Conservation (phyloP, 2,888 invertebrate genomes). For the Epirrhoe alternata region DNA sequence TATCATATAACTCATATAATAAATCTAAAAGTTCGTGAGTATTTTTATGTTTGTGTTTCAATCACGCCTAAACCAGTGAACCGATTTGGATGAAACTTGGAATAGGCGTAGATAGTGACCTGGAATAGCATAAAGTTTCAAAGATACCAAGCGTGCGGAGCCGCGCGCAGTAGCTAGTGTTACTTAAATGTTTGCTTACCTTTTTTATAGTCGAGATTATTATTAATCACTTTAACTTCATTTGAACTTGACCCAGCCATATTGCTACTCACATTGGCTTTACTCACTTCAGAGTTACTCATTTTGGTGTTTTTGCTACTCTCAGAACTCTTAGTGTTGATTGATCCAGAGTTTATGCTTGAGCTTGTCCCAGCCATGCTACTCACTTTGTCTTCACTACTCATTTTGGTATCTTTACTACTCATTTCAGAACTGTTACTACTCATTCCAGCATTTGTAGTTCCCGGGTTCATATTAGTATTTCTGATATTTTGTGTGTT, state of each 20-base stretch:
- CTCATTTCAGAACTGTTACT: background rate
- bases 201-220: constrained; percentile 19
- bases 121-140: too few species aligned
- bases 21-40: too few species aligned
- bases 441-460: background rate
- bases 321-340: too few species aligned
- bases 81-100: too few species aligned
- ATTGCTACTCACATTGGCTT: background rate
- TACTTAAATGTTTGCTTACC: constrained; percentile 9
- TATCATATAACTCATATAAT: too few species aligned
- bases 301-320: background rate
- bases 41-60: too few species aligned
- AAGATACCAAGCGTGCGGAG: too few species aligned
- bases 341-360: too few species aligned
- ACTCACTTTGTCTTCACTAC: background rate
- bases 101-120: too few species aligned
- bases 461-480: background rate
- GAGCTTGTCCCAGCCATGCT: background rate
- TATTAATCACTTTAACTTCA: background rate
- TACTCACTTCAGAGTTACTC: constrained; percentile 1
- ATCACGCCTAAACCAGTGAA: too few species aligned
- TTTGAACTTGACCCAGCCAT: background rate
- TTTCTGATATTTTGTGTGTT: background rate
- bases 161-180: too few species aligned
- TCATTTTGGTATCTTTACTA: background rate